Evolutionary conservation across 23 tunicate genomes (phyloP).

Genomic region (Trididemnum miniatum): DNA sequence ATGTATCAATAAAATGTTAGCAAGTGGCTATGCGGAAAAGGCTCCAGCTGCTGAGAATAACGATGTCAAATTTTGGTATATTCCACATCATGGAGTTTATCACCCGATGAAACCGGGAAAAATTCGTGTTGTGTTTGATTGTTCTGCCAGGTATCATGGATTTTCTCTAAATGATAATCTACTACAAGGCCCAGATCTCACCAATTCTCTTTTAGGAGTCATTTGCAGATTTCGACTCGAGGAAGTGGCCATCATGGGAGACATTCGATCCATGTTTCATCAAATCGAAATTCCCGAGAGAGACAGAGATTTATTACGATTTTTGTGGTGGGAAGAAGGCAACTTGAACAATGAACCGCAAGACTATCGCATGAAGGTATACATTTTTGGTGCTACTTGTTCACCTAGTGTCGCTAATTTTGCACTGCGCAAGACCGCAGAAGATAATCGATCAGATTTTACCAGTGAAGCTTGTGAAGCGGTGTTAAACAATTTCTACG

Average conservation of each 20-base stretch:
- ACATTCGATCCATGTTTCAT: conserved; percentile 18
- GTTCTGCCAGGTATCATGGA: conserved; percentile 39
- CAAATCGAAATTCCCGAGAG: conserved; percentile 22
- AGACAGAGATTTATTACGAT: conserved; percentile 38
- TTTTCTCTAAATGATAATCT: conserved; percentile 6
- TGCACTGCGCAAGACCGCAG: conserved; percentile 40
- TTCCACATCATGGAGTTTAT: conserved; percentile 44
- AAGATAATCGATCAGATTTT: conserved; percentile 28
- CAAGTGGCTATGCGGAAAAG: conserved; percentile 35
- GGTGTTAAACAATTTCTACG: no score
- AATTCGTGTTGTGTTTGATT: no score
- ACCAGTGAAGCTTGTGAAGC: not conserved
- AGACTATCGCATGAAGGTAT: conserved; percentile 31
- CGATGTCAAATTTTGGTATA: conserved; percentile 35
- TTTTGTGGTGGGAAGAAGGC: conserved; percentile 59
- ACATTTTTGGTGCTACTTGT: conserved; percentile 48
- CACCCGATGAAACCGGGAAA: no score
- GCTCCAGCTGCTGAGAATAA: no score
- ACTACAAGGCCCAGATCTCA: conserved; percentile 38
- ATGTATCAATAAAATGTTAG: conserved; percentile 22
- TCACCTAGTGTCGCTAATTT: conserved; percentile 49
- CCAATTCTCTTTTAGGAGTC: conserved; percentile 29
- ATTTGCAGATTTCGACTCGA: conserved; percentile 36
- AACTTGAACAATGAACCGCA: conserved; percentile 19
- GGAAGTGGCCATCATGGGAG: conserved; percentile 32